Evolutionary conservation across 1,140 invertebrate genomes (phyloP), one percentile per base, ranked within the genome.

Genomic region (Zaprionus nigranus): DNA sequence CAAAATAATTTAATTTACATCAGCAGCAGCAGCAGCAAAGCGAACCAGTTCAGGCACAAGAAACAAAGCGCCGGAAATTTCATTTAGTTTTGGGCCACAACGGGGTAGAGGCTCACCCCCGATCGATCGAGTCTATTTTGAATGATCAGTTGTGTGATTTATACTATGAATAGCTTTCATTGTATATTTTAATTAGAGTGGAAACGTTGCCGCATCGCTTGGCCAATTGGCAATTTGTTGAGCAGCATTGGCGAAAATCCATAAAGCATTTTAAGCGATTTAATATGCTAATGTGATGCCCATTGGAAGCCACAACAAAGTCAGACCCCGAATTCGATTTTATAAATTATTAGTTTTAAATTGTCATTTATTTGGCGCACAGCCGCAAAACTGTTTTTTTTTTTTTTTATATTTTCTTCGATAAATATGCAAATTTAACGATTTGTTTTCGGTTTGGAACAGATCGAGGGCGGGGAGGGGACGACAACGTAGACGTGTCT

Each of bases 291-390:
- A 78, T 78, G 9, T 11, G 9, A 30, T 30, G 28, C 28, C 7
- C 28, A 30, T 57, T 60, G 22, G 63, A 5, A 40, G 38, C 53
- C 3, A 51, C 34, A 66, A 65, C 65, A 38, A 61, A 67, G 6
- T 20, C 20, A 26, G 46, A 63, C 17, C 53, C 49, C 43, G 75
- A 78, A 90, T 90, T 82, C 76, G 85, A 85, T 88, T 88, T 88
- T 78, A 85, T 90, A 90, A 90, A 75, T 90, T 90, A 90, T 90
- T 90, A 85, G 76, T 85, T 82, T 82, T 90, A 90, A 90, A 90
- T 82, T 73, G 85, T 71, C 85, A 90, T 90, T 90, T 90, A 90
- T 90, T 90, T 90, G 84, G 58, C 70, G 71, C 63, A 67, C 53
- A 76, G 80, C 81, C 66, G 53, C 78, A 59, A 63, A 60, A 62